Conservation (phyloP, 2,888 invertebrate species). For the Hirtodrosophila histrioides region DNA sequence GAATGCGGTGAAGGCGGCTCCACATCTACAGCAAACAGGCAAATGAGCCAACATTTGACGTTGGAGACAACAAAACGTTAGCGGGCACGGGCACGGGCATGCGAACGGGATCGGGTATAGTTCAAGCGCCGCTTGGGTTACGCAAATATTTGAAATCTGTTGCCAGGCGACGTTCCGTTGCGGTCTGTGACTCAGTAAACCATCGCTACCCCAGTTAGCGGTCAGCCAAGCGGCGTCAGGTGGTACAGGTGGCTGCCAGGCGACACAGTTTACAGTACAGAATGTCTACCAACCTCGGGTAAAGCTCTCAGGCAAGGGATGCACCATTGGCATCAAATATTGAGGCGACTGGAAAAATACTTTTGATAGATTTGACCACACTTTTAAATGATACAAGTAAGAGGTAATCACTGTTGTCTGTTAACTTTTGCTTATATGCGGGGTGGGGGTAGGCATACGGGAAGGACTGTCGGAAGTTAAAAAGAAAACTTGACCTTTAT, state of each 20-base stretch:
- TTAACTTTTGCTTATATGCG: too few relatives aligned
- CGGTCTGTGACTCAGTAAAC: constrained; percentile 47
- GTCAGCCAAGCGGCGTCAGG: constrained; percentile 42
- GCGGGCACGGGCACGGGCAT: background rate
- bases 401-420: too few relatives aligned
- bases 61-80: constrained; percentile 1
- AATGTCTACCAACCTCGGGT: background rate
- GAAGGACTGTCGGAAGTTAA: too few relatives aligned
- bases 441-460: too few relatives aligned
- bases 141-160: constrained; percentile 72
- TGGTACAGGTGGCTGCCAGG: constrained; percentile 26
- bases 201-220: constrained; percentile 33
- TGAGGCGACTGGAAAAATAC: background rate
- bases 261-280: constrained; percentile 17
- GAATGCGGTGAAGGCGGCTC: constrained; percentile 69
- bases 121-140: constrained; percentile 58
- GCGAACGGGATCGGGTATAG: constrained; percentile 7
- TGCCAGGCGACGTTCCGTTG: constrained; percentile 50
- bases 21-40: constrained; percentile 46
- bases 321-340: background rate
- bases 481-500: too few relatives aligned
- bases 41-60: constrained; percentile 53
- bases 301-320: constrained; percentile 10
- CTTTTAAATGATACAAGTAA: background rate
- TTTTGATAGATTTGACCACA: background rate